Conservation (phyloP, 92 coral and sea anemone species). For the Plumapathes pennacea region DNA sequence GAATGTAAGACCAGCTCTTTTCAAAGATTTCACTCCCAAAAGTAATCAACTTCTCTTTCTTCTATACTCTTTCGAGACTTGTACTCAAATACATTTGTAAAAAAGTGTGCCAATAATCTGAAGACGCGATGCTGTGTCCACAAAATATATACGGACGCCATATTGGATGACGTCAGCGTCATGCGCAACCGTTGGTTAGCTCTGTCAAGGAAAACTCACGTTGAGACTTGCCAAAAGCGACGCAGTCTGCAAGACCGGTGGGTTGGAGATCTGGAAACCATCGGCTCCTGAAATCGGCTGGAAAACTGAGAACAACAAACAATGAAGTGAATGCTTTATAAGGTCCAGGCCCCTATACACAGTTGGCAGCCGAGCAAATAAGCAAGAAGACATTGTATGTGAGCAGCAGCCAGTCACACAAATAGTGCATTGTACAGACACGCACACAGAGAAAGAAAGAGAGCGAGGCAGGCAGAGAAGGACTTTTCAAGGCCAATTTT, state of each 20-base stretch:
- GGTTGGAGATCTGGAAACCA: conserved; percentile 86
- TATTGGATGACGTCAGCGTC: too few relatives aligned
- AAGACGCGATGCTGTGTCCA: too few relatives aligned
- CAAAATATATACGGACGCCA: too few relatives aligned
- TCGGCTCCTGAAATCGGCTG: conserved; percentile 84
- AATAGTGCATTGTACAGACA: not conserved
- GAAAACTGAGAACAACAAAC: conserved; percentile 49
- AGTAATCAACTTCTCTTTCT: too few relatives aligned
- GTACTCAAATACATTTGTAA: too few relatives aligned
- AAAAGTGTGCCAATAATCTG: too few relatives aligned
- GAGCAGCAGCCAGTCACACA: not conserved
- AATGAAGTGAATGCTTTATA: not conserved
- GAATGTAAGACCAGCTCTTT: too few relatives aligned
- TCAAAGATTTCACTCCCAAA: too few relatives aligned
- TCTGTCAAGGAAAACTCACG: conserved; percentile 38
- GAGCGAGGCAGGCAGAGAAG: too few relatives aligned
- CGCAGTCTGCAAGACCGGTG: conserved; percentile 68
- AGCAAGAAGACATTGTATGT: not conserved
- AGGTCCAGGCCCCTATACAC: not conserved
- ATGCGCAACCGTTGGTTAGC: too few relatives aligned
- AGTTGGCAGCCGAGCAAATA: not conserved
- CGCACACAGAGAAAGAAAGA: not conserved
- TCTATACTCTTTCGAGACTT: too few relatives aligned
- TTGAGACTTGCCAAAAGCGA: conserved; percentile 71
- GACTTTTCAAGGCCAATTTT: too few relatives aligned